phyloP scores from a whole-genome alignment of 2,113 vertebrate species.

The Phylloscopus trochiloides region DNA sequence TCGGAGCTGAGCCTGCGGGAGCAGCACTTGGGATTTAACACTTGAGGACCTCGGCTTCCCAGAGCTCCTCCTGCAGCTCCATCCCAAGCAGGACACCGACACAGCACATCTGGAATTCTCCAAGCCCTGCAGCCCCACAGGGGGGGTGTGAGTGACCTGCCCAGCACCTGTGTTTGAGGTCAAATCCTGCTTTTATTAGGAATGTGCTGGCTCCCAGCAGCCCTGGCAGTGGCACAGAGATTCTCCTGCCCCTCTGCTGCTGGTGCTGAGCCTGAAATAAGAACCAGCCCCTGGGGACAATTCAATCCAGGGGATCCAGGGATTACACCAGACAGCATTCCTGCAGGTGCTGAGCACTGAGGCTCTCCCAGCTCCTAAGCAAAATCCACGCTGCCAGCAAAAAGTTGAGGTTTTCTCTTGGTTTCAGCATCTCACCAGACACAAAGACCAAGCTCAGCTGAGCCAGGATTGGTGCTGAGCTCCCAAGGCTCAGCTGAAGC shows the following conservation, averaged over 20 bases:
- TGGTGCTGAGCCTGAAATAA: background rate
- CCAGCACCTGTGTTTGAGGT: background rate
- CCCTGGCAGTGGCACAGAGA: background rate
- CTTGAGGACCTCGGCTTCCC: background rate
- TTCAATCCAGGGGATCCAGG: background rate
- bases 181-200: background rate
- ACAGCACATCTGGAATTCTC: background rate
- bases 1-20: background rate
- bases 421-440: background rate
- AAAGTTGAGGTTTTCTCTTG: background rate
- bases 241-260: background rate
- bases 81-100: background rate
- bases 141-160: background rate
- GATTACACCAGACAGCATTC: background rate
- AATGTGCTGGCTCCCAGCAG: background rate
- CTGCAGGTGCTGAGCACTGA: rapidly evolving
- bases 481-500: background rate
- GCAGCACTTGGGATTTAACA: constrained; percentile 15
- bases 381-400: background rate
- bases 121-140: background rate
- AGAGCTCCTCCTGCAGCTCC: background rate
- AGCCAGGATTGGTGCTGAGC: background rate
- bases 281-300: background rate
- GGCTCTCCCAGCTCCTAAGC: background rate
- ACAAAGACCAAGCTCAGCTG: rapidly evolving